Evolutionary conservation across 2,888 invertebrate species (phyloP), one percentile per base, ranked within the genome.

Genomic region (Temnothorax ravouxi): DNA sequence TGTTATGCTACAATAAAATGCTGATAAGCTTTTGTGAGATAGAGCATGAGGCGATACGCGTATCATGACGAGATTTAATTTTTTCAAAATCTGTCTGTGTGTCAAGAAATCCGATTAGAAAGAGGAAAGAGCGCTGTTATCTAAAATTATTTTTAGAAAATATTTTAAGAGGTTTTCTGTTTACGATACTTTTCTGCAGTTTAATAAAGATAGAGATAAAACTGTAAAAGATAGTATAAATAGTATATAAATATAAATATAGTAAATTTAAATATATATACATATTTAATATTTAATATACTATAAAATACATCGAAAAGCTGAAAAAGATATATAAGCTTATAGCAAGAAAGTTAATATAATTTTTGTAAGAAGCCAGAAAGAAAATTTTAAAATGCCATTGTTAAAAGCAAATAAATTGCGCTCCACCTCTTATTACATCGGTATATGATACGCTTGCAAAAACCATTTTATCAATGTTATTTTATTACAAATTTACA

Each of bases 1-100:
- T 29, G 34, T 47, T 13, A 50, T 11, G 62, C 3, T 72, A 41
- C 9, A 72, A 72, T 25, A 59, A 74, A 56, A 44, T 44, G n/a
- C 15, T 15, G 38, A 72, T 72, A 72, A 72, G 18, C 25, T 50
- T 61, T 4, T 18, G 15, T 44, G 11, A 9, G 21, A 50, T 71
- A 71, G 15, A 61, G 34, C n/a, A 50, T 34, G 21, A 74, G 61
- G 2, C 8, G 18, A 29, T 62, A 62, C 11, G 61, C n/a, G 2
- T 21, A 21, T 34, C 29, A 3, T 13, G 8, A 59, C 41, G 4
- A 47, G 62, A 15, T 74, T 72, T 29, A 59, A 38, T 54, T 74
- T 72, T 56, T 74, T 41, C 18, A 18, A 59, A 59, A 59, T n/a
- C 21, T 9, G 0, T 67, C 67, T 15, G 18, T n/a, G n/a, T n/a